Base-by-base conservation (phyloP, 2,888 invertebrate genomes). In the Campoplex capitator region DNA sequence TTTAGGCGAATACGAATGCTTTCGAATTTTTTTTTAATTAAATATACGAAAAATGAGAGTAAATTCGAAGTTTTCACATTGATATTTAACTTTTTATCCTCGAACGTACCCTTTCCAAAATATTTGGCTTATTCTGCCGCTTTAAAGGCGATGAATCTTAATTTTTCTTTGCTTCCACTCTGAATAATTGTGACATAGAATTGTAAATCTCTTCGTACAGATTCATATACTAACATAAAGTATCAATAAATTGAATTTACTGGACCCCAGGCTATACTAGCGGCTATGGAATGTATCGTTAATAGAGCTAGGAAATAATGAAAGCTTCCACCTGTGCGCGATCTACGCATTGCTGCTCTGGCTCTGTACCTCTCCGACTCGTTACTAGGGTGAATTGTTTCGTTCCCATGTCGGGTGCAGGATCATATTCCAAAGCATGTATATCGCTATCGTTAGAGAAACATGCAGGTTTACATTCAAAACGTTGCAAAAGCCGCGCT, bases 241-340 rank as follows among this genome's bases (percentile, higher is more conserved):
- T n/a, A 48, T 73, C n/a, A 3, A 9, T 9, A 13, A 71, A 71
- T 13, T 51, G 0, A 51, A 35, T 54, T 73, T 9, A 35, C 3
- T 45, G 71, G 35, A 35, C 54, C 11, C n/a, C 32, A 18, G 32
- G 51, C 54, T 18, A 54, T n/a, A n/a, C 38, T 4, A 56, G n/a
- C 35, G 38, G 23, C 35, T 35, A 38, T 73, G 73, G 45, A 58
- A 74, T 71, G 68, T 62, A 62, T 58, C 73, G 81, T 85, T 86
- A 87, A 89, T 89, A 89, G 88, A 91, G 86, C 86, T 84, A 78
- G 76, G 65, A 73, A 88, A 90, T 91, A 91, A 91, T 89, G 88
- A 89, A 88, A 91, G 86, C 87, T 88, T 84, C 88, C 88, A 88
- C 81, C 85, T 85, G 71, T 54, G 58, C 45, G 48, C 48, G 56